Percentiles rank a stretch among this genome's conserved stretches.
Evolutionary conservation across 2,113 vertebrate species (phyloP).

Genomic region (Arenaria interpres): DNA sequence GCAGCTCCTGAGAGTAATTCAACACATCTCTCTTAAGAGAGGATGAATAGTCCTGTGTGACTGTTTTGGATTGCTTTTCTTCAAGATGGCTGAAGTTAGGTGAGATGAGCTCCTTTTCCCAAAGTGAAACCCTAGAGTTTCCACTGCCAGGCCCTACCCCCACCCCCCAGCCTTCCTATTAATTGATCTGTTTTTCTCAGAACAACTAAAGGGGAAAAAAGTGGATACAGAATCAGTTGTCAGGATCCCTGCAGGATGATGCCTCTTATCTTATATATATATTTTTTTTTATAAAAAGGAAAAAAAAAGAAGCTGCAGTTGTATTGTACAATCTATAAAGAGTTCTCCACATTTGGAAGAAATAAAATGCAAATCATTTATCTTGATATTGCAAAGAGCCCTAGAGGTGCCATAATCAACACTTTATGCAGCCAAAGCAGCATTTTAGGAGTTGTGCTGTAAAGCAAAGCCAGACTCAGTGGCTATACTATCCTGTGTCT

Average conservation of each 20-base stretch:
- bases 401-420: neutral
- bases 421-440: neutral
- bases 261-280: neutral
- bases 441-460: neutral
- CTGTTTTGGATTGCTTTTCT: neutral
- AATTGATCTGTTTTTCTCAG: neutral
- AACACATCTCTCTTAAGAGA: neutral
- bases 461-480: neutral
- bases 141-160: rapidly evolving
- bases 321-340: neutral
- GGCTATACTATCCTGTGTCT: neutral
- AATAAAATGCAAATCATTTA: neutral
- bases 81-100: neutral
- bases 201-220: neutral
- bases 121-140: neutral
- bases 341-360: neutral
- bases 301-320: neutral
- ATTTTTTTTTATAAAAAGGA: neutral
- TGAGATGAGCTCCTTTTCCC: neutral
- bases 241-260: neutral
- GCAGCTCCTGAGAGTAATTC: neutral
- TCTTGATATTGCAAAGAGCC: neutral
- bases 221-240: neutral
- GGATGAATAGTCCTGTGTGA: neutral
- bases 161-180: neutral